These are phyloP conservation scores for Acrocephalus arundinaceus DNA, from an alignment of 2,113 vertebrate species.

Conservation along the genomic window DNA sequence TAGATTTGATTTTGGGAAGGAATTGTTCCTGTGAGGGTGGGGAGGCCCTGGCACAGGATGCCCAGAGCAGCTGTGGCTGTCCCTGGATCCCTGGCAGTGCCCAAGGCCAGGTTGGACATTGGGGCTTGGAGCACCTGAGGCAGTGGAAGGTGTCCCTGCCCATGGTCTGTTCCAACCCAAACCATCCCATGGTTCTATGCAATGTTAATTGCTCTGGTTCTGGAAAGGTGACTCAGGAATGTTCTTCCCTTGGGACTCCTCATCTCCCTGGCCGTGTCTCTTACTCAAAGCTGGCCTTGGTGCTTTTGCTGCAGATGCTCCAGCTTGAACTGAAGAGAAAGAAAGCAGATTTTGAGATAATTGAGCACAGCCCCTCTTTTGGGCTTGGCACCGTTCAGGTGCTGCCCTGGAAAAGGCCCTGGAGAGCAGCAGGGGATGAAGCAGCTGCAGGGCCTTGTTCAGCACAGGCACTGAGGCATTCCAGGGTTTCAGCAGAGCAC, in stretches of 20 bases:
- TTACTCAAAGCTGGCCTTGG: rapidly evolving
- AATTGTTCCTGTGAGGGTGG: rapidly evolving
- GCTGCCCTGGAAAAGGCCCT: not conserved
- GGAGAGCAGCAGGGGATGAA: not conserved
- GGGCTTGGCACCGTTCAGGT: rapidly evolving
- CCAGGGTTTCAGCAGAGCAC: not conserved
- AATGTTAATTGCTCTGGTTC: not conserved
- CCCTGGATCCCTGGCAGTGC: not conserved
- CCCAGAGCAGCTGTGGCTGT: not conserved
- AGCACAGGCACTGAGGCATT: not conserved
- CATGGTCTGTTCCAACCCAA: not conserved
- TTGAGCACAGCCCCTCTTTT: not conserved
- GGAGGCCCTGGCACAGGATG: rapidly evolving
- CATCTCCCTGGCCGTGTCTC: rapidly evolving
- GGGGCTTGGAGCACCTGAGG: rapidly evolving
- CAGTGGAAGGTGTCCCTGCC: not conserved
- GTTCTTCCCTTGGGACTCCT: not conserved
- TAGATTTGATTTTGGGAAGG: not conserved
- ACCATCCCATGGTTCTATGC: not conserved
- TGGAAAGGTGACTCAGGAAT: not conserved
- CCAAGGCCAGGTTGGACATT: not conserved
- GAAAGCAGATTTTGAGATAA: not conserved
- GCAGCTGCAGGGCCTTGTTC: not conserved
- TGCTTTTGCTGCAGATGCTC: not conserved
- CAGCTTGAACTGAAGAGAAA: not conserved